Conservation (phyloP, 2,113 vertebrate species). For the Siphamia tubifer region DNA sequence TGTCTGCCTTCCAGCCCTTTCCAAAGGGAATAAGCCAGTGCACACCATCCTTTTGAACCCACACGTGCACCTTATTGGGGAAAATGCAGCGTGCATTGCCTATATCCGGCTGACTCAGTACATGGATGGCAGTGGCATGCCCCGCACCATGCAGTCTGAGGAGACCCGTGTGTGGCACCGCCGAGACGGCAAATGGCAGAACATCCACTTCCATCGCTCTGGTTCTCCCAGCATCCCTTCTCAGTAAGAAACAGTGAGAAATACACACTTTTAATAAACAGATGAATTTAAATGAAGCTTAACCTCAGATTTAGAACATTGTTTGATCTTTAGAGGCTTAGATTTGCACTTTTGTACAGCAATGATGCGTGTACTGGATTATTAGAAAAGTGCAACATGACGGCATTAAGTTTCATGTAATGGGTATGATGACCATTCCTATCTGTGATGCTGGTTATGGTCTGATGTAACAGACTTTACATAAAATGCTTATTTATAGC, state of each 20-base stretch:
- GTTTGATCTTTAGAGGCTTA: neutral
- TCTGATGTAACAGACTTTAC: too few species aligned
- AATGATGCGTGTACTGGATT: neutral
- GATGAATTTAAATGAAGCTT: neutral
- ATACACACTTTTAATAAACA: neutral
- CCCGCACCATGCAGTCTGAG: slow-evolving; percentile 97
- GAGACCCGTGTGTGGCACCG: slow-evolving; percentile 98
- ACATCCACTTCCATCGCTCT: slow-evolving; percentile 97
- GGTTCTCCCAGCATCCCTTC: slow-evolving; percentile 92
- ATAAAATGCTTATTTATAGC: too few species aligned
- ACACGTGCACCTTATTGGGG: slow-evolving; percentile 94
- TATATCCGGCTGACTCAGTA: slow-evolving; percentile 97
- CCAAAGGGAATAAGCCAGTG: slow-evolving; percentile 94
- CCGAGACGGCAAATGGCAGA: slow-evolving; percentile 97
- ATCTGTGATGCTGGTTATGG: too few species aligned
- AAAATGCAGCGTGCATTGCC: slow-evolving; percentile 94
- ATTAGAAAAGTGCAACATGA: too few species aligned
- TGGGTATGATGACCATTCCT: too few species aligned
- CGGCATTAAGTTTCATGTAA: too few species aligned
- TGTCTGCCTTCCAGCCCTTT: slow-evolving; percentile 82
- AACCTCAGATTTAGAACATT: neutral
- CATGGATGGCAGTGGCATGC: slow-evolving; percentile 90
- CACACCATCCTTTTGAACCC: slow-evolving; percentile 98
- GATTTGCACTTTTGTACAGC: neutral
- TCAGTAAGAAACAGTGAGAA: slow-evolving; percentile 82